Conservation (phyloP, 2,888 invertebrate genomes). For the Harpalus rubripes region DNA sequence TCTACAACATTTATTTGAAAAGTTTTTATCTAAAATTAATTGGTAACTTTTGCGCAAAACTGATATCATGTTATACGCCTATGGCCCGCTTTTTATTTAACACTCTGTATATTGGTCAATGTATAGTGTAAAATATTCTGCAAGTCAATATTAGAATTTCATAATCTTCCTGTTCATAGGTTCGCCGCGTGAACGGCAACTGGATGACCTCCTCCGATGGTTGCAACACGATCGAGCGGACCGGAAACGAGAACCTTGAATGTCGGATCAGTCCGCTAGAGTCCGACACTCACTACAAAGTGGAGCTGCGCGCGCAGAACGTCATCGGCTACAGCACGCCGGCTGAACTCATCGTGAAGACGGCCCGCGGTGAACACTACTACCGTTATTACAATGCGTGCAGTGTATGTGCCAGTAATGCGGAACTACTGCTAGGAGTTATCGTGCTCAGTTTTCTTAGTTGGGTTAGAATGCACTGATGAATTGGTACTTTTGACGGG, state of each 20-base stretch:
- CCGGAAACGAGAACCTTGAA: constrained; percentile 82
- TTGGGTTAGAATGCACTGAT: background rate
- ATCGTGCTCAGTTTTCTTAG: background rate
- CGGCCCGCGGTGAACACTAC: constrained; percentile 89
- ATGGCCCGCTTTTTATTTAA: no score
- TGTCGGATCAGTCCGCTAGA: constrained; percentile 85
- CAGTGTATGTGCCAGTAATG: constrained; percentile 56
- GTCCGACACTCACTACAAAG: constrained; percentile 90
- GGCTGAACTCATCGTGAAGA: constrained; percentile 89
- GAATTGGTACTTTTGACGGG: background rate
- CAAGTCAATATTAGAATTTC: no score
- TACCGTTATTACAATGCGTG: constrained; percentile 68
- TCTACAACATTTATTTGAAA: no score
- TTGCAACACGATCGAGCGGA: constrained; percentile 82
- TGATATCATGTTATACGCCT: no score
- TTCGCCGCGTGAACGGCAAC: constrained; percentile 83
- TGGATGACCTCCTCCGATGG: constrained; percentile 80
- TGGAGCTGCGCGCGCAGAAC: constrained; percentile 92
- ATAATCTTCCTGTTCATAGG: constrained; percentile 76
- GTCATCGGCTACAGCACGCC: constrained; percentile 90
- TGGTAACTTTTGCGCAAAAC: no score
- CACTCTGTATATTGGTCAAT: no score
- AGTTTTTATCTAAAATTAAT: no score
- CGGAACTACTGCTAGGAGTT: background rate
- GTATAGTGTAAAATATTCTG: no score